Base-by-base conservation (phyloP, 1,140 invertebrate species). In the Nasonia longicornis region DNA sequence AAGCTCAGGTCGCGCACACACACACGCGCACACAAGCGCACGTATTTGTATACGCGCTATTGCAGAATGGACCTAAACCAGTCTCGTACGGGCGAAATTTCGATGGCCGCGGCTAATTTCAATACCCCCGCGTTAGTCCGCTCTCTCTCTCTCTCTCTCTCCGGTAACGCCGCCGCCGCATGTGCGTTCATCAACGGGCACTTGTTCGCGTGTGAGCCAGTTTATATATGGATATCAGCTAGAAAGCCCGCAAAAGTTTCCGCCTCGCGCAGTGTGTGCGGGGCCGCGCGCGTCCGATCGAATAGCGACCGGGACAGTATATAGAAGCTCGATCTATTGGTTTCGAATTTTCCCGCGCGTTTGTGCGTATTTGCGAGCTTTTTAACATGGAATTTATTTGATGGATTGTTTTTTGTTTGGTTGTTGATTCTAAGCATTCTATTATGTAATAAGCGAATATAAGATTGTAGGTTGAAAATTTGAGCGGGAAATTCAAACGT, bases 51-150 rank as follows among this genome's bases (percentile, higher is more conserved):
- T 38, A 78, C 77, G 48, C 26, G 63, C 52, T 58, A 58, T 58
- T 58, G 52, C 52, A 58, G 52, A 58, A 8, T n/a, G 20, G 52
- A 58, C 52, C 52, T 58, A 58, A 58, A 58, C 52, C 52, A 71
- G 69, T n/a, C 58, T 48, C n/a, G 31, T 11, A 52, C 69, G 26
- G 7, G 45, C 2, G 16, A 26, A 81, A 66, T 77, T 67, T 42
- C 75, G 69, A 77, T 71, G 58, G 67, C 72, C 22, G 48, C 42
- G 66, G 31, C 70, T 82, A 77, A 77, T 82, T 79, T 71, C 67
- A 79, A 79, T 79, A 79, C 31, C 16, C 67, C 31, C 52, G 31
- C 38, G 22, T 74, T 35, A 63, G 72, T 69, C 69, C 48, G 75
- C 31, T 70, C 45, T 48, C 45, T 42, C 38, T 26, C 38, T 1